Base-by-base conservation (phyloP, 2,888 invertebrate genomes). In the Microplitis deprimator region DNA sequence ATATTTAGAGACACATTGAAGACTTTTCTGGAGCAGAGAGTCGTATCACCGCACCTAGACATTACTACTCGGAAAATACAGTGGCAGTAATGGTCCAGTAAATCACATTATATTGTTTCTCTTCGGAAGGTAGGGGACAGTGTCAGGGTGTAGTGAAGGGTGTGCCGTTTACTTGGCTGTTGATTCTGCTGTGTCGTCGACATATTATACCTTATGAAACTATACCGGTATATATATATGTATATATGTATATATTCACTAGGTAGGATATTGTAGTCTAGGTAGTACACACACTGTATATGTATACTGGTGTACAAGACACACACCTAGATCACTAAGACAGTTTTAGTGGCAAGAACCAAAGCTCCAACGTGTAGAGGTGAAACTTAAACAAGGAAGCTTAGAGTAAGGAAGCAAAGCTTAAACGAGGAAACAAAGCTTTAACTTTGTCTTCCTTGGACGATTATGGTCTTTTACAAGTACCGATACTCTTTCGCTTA, bases 61-160 rank as follows among this genome's bases (percentile, higher is more conserved):
- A 81, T 83, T 79, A 80, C 80, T 82, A 79, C 85, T 84, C 79
- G 84, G 85, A 87, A 85, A 87, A 84, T 88, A 88, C 86, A 84
- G 84, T 83, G 85, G 84, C 86, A 84, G 87, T 88, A 88, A 88
- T 88, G 88, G 87, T 84, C 84, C 82, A 84, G 84, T 88, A 89
- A 89, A 88, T 88, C 89, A 88, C 87, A 87, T 87, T 87, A 88
- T 88, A 88, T 88, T 88, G 88, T 89, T 88, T 88, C 88, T 87
- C 83, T 62, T 62, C 62, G 8, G 8, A 6, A 81, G 84, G 84
- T 83, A 80, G 82, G 80, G 68, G 67, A 69, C 78, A 69, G 80
- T 60, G 71, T 41, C 71, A 62, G 40, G 17, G 62, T n/a, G 62
- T 62, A 62, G 50, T 50, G 50, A 62, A 67, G 81, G 81, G 84